Conservation (phyloP, 1,140 invertebrate genomes). For the Lordiphosa stackelbergi region DNA sequence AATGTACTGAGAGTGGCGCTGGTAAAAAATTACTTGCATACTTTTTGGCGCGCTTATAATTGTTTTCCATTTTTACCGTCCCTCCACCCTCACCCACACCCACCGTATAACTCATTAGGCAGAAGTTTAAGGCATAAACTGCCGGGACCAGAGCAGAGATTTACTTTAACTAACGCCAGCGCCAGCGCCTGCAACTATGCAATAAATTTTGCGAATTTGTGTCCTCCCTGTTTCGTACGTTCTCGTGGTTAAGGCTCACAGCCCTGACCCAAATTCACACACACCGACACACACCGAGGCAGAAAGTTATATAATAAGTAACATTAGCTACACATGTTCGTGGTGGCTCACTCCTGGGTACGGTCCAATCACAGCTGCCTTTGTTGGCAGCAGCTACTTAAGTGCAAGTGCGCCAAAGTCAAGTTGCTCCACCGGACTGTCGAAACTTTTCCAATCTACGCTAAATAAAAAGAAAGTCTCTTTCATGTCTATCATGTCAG, state of each 20-base stretch:
- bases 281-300: slow-evolving; percentile 4
- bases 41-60: slow-evolving; percentile 70
- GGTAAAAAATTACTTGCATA: slow-evolving; percentile 59
- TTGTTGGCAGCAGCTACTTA: slow-evolving; percentile 48
- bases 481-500: slow-evolving; percentile 76
- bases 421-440: slow-evolving; percentile 55
- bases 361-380: slow-evolving; percentile 42
- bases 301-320: slow-evolving; percentile 61
- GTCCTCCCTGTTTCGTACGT: slow-evolving; percentile 23
- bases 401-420: slow-evolving; percentile 61
- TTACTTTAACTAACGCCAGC: slow-evolving; percentile 65
- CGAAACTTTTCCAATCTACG: slow-evolving; percentile 76
- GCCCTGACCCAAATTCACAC: slow-evolving; percentile 52
- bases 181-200: slow-evolving; percentile 70
- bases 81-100: background rate
- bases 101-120: slow-evolving; percentile 62
- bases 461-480: slow-evolving; percentile 76
- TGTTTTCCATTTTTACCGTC: slow-evolving; percentile 49
- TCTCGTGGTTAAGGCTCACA: slow-evolving; percentile 15
- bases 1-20: slow-evolving; percentile 40
- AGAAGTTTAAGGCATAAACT: slow-evolving; percentile 47
- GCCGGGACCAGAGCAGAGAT: slow-evolving; percentile 40
- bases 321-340: slow-evolving; percentile 65
- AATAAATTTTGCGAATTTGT: slow-evolving; percentile 63
- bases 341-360: slow-evolving; percentile 13